Base-by-base conservation (phyloP, 2,888 invertebrate species). In the Oscheius sp. region DNA sequence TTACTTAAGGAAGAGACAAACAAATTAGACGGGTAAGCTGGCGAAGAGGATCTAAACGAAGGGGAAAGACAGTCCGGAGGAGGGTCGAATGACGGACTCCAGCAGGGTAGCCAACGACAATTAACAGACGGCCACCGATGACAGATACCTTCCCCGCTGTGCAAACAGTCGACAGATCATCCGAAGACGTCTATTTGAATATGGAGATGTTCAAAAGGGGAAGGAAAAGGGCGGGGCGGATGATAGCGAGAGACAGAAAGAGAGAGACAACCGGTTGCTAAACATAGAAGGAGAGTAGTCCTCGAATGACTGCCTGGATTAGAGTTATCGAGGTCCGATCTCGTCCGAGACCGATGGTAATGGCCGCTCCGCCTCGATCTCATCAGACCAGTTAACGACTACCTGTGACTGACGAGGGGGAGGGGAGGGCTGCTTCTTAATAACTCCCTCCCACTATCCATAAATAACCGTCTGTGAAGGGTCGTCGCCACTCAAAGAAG, bases 341-440 rank as follows among this genome's bases (percentile, higher is more conserved):
- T 54, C 54, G n/a, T 17, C n/a, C n/a, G n/a, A n/a, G n/a, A n/a
- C n/a, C 54, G 54, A 33, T 20, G 50, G 54, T 54, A 54, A 54
- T 54, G 54, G 54, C 54, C 54, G 54, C 54, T 54, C 54, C 54
- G 54, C 33, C 33, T 36, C 20, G 50, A 50, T 50, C 50, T 50
- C 50, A 50, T 50, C 50, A 24, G 50, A 50, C 50, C n/a, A n/a
- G n/a, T n/a, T n/a, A 24, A 47, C 47, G 32, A 54, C 33, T 54
- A 54, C 54, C 54, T 54, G 54, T 54, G 32, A 54, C 54, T 47
- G 36, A 36, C 41, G 41, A 6, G 5, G 5, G 41, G 5, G 14
- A 41, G 24, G n/a, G n/a, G n/a, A n/a, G n/a, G n/a, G n/a, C n/a
- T n/a, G n/a, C n/a, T n/a, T n/a, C n/a, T n/a, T n/a, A n/a, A n/a